phyloP scores from a whole-genome alignment of 53 echinoderm and acorn worm species.

The Paracentrotus lividus region DNA sequence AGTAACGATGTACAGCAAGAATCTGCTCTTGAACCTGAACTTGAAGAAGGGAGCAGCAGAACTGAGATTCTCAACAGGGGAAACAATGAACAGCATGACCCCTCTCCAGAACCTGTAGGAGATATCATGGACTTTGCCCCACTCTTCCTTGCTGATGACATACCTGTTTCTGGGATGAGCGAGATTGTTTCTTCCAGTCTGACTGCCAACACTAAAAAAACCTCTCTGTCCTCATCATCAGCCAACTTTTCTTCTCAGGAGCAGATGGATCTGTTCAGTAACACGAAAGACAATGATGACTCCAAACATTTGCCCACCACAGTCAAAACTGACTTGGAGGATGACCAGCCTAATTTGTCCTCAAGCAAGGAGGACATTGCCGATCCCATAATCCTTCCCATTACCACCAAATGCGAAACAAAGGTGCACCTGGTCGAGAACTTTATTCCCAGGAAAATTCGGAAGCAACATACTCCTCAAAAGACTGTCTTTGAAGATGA shows the following conservation, averaged over 20 bases:
- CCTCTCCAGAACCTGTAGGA: neutral
- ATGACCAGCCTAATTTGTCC: too few relatives aligned
- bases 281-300: neutral
- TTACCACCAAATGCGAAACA: neutral
- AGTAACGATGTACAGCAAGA: neutral
- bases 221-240: too few relatives aligned
- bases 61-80: neutral
- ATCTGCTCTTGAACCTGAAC: neutral
- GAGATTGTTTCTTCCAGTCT: neutral
- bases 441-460: neutral
- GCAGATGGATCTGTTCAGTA: neutral
- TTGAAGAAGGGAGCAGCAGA: neutral
- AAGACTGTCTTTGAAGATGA: neutral
- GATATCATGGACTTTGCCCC: slow-evolving; percentile 65
- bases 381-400: neutral
- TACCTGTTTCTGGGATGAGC: neutral
- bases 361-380: neutral
- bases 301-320: neutral
- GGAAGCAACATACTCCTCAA: slow-evolving; percentile 56
- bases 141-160: slow-evolving; percentile 50
- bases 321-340: too few relatives aligned
- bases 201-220: neutral
- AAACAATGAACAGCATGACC: neutral
- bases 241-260: neutral
- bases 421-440: neutral